phyloP scores from a whole-genome alignment of 2,797 vertebrate genomes.

The Natrix natrix region DNA sequence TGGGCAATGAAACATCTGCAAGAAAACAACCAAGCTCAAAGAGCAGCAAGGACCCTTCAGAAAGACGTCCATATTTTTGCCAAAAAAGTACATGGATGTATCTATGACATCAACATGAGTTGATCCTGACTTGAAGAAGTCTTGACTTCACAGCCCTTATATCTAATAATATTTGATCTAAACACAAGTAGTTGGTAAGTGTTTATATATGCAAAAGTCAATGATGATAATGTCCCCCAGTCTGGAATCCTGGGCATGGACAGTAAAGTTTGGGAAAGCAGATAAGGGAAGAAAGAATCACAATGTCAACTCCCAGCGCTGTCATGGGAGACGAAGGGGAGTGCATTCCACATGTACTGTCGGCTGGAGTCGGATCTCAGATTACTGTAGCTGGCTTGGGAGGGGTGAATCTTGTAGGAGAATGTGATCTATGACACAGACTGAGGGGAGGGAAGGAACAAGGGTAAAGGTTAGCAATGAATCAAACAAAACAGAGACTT shows the following conservation, averaged over 20 bases:
- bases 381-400: too few species aligned
- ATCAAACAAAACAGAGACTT: too few species aligned
- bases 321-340: too few species aligned
- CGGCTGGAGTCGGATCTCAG: too few species aligned
- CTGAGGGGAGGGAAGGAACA: too few species aligned
- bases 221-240: neutral
- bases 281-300: neutral
- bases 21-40: neutral
- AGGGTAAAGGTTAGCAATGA: too few species aligned
- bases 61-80: neutral
- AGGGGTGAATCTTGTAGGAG: too few species aligned
- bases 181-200: neutral
- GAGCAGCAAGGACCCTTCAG: neutral
- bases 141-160: neutral
- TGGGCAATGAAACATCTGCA: neutral
- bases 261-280: neutral
- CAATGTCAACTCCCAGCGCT: too few species aligned
- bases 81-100: neutral
- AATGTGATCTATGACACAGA: too few species aligned
- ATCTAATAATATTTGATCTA: neutral
- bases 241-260: neutral
- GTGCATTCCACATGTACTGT: too few species aligned
- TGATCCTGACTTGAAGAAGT: neutral
- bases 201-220: neutral
- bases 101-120: neutral